These are phyloP conservation scores for Theodoxus fluviatilis DNA, from an alignment of 2,888 invertebrate species.

Conservation along the genomic window DNA sequence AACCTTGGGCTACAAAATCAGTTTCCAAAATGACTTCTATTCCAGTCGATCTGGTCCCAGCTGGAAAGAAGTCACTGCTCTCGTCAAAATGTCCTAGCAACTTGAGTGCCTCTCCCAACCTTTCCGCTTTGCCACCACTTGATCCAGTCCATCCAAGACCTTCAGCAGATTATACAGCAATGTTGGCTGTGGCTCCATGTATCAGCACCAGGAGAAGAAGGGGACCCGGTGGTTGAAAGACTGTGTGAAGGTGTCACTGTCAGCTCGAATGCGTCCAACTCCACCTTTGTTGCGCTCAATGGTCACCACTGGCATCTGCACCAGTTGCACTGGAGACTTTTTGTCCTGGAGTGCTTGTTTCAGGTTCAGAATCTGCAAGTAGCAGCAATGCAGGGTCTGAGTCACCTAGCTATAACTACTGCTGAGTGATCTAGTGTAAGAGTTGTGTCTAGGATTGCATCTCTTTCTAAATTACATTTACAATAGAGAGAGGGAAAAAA, in stretches of 20 bases:
- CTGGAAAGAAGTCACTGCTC: too few species aligned
- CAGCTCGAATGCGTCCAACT: constrained; percentile 72
- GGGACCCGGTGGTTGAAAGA: constrained; percentile 98
- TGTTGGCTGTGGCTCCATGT: neutral
- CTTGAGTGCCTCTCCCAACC: too few species aligned
- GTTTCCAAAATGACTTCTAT: too few species aligned
- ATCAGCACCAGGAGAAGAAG: constrained; percentile 98
- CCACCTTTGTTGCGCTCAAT: constrained; percentile 75
- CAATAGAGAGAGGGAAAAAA: neutral
- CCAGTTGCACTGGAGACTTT: constrained; percentile 95
- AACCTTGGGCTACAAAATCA: too few species aligned
- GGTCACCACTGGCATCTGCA: constrained; percentile 98
- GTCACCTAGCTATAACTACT: too few species aligned
- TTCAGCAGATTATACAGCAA: too few species aligned
- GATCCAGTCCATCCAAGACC: too few species aligned
- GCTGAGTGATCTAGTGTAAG: too few species aligned
- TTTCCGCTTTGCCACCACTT: too few species aligned
- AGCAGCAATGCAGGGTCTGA: neutral
- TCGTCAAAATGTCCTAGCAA: too few species aligned
- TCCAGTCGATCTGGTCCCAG: too few species aligned
- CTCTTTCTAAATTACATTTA: neutral
- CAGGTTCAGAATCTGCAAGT: constrained; percentile 88
- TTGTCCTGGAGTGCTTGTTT: constrained; percentile 96
- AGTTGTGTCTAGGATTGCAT: too few species aligned
- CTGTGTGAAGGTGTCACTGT: constrained; percentile 73